phyloP scores from a whole-genome alignment of 2,888 invertebrate species.

The Cotesia congregata region DNA sequence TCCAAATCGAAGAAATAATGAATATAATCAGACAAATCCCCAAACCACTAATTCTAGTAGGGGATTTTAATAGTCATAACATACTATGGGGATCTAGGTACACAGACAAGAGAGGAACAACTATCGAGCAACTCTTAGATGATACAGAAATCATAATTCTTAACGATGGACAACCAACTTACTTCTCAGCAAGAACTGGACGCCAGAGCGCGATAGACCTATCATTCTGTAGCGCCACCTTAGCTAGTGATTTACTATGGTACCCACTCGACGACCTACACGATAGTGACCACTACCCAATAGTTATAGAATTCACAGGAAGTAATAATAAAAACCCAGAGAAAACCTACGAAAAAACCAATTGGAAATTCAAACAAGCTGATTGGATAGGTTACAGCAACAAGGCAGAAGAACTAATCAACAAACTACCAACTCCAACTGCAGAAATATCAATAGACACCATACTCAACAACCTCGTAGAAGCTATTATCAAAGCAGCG shows the following conservation, averaged over 20 bases:
- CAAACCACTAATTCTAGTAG: slow-evolving; percentile 48
- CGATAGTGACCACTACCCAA: slow-evolving; percentile 44
- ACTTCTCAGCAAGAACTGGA: slow-evolving; percentile 40
- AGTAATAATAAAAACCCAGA: background rate
- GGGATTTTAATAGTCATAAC: slow-evolving; percentile 52
- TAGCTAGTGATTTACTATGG: slow-evolving; percentile 15
- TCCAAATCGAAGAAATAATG: background rate
- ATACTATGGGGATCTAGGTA: slow-evolving; percentile 45
- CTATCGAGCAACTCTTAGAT: slow-evolving; percentile 35
- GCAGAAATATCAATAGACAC: background rate
- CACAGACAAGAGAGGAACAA: slow-evolving; percentile 31
- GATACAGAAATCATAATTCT: slow-evolving; percentile 36
- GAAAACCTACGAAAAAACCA: background rate
- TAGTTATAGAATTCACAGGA: slow-evolving; percentile 16
- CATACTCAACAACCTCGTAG: background rate
- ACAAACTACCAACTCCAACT: background rate
- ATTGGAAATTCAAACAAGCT: slow-evolving; percentile 44
- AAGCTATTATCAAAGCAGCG: background rate
- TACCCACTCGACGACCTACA: slow-evolving; percentile 4
- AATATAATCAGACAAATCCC: slow-evolving; percentile 48
- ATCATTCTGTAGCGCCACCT: slow-evolving; percentile 23
- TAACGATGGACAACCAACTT: slow-evolving; percentile 40
- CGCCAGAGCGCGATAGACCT: slow-evolving; percentile 40
- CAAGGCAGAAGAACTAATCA: background rate
- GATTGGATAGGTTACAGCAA: slow-evolving; percentile 33